Percentiles rank a stretch among this genome's conserved stretches.
Evolutionary conservation across 2,888 invertebrate species (phyloP).

Genomic region (Pogonocherus hispidulus): DNA sequence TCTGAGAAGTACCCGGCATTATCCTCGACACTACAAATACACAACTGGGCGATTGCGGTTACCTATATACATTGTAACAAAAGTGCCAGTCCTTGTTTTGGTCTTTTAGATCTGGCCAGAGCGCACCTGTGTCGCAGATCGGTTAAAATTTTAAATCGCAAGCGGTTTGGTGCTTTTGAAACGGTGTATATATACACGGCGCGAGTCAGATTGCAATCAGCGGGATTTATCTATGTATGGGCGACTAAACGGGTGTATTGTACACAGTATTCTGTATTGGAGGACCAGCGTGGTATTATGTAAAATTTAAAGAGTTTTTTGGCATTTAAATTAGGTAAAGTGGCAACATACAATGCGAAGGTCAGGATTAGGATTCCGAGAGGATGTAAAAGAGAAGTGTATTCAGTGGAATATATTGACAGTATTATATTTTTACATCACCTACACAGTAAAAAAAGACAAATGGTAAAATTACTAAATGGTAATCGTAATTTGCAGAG

Average conservation of each 20-base stretch:
- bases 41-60: constrained; percentile 50
- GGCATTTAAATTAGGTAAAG: no score
- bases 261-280: background rate
- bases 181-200: constrained; percentile 9
- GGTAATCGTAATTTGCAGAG: no score
- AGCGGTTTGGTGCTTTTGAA: constrained; percentile 25
- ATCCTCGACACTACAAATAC: background rate
- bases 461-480: no score
- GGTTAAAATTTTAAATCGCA: constrained; percentile 24
- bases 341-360: no score
- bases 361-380: no score
- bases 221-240: background rate
- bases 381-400: no score
- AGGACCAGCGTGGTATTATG: no score
- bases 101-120: constrained; percentile 10
- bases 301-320: no score
- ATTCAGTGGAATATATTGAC: no score
- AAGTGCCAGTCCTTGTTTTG: constrained; percentile 45
- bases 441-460: no score
- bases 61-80: constrained; percentile 63
- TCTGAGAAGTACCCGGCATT: no score
- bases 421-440: no score
- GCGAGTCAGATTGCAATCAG: constrained; percentile 20
- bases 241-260: background rate
- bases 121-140: constrained; percentile 30